Percentiles rank a stretch among this genome's conserved stretches.
phyloP scores from a whole-genome alignment of 2,888 invertebrate species.

The Spatulosminthurus flaviceps region DNA sequence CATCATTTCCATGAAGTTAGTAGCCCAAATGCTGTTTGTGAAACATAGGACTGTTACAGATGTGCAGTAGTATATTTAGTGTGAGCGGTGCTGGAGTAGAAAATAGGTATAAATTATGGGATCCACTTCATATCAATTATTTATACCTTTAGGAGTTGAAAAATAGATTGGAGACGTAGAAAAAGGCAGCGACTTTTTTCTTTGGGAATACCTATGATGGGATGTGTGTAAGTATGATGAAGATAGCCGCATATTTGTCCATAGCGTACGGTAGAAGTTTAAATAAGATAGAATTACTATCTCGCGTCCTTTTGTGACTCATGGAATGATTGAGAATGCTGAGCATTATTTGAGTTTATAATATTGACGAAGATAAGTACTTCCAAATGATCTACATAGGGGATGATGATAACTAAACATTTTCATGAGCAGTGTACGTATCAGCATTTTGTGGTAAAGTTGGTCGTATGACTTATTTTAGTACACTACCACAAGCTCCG shows the following conservation, averaged over 20 bases:
- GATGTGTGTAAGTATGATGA: background rate
- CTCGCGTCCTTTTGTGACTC: slow-evolving; percentile 41
- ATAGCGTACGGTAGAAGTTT: slow-evolving; percentile 6
- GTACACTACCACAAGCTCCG: slow-evolving; percentile 30
- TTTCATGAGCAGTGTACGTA: slow-evolving; percentile 34
- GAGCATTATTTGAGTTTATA: slow-evolving; percentile 29
- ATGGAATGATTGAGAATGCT: slow-evolving; percentile 30
- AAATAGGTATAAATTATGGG: background rate
- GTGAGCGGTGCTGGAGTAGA: no score
- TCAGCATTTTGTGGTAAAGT: slow-evolving; percentile 46
- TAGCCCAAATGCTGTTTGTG: no score
- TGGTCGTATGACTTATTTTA: slow-evolving; percentile 46
- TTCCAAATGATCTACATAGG: slow-evolving; percentile 42
- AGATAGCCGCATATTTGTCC: slow-evolving; percentile 9
- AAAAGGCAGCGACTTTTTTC: background rate
- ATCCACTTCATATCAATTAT: slow-evolving; percentile 6
- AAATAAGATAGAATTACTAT: slow-evolving; percentile 25
- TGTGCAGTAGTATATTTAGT: no score
- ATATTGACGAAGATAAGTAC: slow-evolving; percentile 31
- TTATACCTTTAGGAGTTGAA: slow-evolving; percentile 10
- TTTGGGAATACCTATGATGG: slow-evolving; percentile 1
- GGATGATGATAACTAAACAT: slow-evolving; percentile 33
- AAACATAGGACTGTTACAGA: no score
- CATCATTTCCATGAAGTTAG: background rate
- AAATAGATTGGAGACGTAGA: slow-evolving; percentile 25